Conservation (phyloP, 2,113 vertebrate species). For the Arothron firmamentum region DNA sequence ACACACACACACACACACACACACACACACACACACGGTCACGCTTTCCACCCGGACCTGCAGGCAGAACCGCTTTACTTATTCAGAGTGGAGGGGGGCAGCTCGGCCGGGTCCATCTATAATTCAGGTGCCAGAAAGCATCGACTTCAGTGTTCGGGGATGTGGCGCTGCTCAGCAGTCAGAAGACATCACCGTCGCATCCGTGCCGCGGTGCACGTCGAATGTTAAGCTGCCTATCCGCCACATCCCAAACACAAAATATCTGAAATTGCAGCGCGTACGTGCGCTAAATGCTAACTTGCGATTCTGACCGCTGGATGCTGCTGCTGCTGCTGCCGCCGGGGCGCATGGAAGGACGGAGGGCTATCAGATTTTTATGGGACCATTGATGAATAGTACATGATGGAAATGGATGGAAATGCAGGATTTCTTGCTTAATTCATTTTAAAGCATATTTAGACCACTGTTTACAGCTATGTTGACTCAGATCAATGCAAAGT, state of each 20-base stretch:
- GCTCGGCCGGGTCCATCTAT: slow-evolving; percentile 51
- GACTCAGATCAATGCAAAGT: background rate
- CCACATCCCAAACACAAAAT: slow-evolving; percentile 12
- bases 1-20: background rate
- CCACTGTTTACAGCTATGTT: background rate
- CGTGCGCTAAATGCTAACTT: slow-evolving; percentile 2
- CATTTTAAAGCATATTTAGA: background rate
- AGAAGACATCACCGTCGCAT: slow-evolving; percentile 57
- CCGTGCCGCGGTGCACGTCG: slow-evolving; percentile 12
- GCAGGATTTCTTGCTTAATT: too few relatives aligned
- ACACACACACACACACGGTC: slow-evolving; percentile 6
- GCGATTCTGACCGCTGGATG: background rate
- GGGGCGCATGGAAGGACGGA: background rate
- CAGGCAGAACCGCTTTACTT: slow-evolving; percentile 55
- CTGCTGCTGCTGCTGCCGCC: background rate
- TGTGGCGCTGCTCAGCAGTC: slow-evolving; percentile 52
- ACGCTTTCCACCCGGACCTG: slow-evolving; percentile 30
- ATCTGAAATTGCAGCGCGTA: background rate
- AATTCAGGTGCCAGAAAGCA: slow-evolving; percentile 63
- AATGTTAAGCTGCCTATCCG: slow-evolving; percentile 33
- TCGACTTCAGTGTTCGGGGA: slow-evolving; percentile 47
- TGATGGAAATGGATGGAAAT: too few relatives aligned
- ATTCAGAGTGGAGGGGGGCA: slow-evolving; percentile 59
- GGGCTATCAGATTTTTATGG: too few relatives aligned
- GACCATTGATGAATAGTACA: too few relatives aligned